phyloP scores from a whole-genome alignment of 2,113 vertebrate genomes.

The Nothoprocta perdicaria region DNA sequence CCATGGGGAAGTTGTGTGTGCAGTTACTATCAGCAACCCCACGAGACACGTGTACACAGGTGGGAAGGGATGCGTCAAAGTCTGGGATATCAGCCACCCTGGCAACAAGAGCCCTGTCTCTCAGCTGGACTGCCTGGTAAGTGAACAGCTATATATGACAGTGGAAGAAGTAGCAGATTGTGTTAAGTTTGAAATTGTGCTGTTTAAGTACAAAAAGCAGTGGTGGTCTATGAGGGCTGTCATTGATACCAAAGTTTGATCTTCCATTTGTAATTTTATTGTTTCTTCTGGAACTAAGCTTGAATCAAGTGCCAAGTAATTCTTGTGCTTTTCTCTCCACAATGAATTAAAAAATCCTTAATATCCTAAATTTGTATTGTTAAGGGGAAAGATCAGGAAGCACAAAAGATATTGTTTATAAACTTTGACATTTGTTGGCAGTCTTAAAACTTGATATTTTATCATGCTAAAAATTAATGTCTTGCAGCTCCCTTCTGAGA shows the following conservation, averaged over 20 bases:
- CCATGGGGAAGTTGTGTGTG: conserved; percentile 86
- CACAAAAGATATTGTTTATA: background rate
- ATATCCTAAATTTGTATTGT: background rate
- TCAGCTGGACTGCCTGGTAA: conserved; percentile 86
- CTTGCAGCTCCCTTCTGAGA: background rate
- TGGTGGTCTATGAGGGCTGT: background rate
- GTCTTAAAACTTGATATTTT: background rate
- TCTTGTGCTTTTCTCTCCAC: background rate
- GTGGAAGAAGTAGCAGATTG: background rate
- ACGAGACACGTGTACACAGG: conserved; percentile 85
- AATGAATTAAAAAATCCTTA: background rate
- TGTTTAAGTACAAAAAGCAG: background rate
- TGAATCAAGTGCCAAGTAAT: background rate
- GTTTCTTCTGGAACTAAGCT: background rate
- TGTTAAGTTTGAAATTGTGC: background rate
- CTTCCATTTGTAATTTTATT: background rate
- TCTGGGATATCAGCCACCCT: conserved; percentile 87
- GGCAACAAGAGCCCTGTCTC: conserved; percentile 88
- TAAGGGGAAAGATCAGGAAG: conserved; percentile 19
- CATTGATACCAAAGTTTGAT: background rate
- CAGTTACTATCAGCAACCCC: conserved; percentile 87
- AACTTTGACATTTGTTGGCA: conserved; percentile 9
- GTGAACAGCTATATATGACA: background rate
- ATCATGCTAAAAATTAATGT: conserved; percentile 23
- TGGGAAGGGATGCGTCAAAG: conserved; percentile 86